Evolutionary conservation across 2,888 invertebrate genomes (phyloP), one percentile per base, ranked within the genome.

Genomic region (Carabus problematicus): DNA sequence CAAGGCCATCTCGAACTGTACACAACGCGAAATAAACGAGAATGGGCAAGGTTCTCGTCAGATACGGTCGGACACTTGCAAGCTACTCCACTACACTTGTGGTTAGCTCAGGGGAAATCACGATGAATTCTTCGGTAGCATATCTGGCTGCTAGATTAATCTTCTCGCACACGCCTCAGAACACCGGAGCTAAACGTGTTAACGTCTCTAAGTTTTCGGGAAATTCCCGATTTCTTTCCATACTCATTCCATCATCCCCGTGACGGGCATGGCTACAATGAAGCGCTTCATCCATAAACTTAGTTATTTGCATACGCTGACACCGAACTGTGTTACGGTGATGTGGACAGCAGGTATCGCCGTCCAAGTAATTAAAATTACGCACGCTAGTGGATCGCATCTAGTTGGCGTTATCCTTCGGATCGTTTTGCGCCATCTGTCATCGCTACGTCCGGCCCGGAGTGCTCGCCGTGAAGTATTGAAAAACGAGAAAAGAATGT

Each of bases 91-190:
- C 19, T 9, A 19, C 52, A 39, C 52, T 39, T 18, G 16, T 54
- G 42, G 43, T 40, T n/a, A 45, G 14, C 67, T 67, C 67, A 54
- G 18, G 67, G 67, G 67, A 67, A 67, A 67, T 67, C 67, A 67
- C 60, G 47, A 55, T 54, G 60, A 67, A 67, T 60, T 67, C 59
- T 66, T 52, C 16, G 67, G 52, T 60, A 52, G 52, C 59, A 60
- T 60, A 67, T 60, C 67, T 67, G 60, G 67, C 56, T 56, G 64
- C 60, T 60, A 67, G 67, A 67, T 67, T 67, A 67, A 67, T 60
- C 60, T 67, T 67, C 60, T 67, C 52, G 41, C 18, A 41, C 18
- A 41, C 52, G 67, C 47, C 16, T 59, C 59, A 59, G 18, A 40
- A 54, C 64, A 29, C n/a, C 12, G 42, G 16, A 19, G 54, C 42